Percentiles rank a stretch among this genome's conserved stretches.
Conservation (phyloP, 2,113 vertebrate species). For the Pungitius pungitius region DNA sequence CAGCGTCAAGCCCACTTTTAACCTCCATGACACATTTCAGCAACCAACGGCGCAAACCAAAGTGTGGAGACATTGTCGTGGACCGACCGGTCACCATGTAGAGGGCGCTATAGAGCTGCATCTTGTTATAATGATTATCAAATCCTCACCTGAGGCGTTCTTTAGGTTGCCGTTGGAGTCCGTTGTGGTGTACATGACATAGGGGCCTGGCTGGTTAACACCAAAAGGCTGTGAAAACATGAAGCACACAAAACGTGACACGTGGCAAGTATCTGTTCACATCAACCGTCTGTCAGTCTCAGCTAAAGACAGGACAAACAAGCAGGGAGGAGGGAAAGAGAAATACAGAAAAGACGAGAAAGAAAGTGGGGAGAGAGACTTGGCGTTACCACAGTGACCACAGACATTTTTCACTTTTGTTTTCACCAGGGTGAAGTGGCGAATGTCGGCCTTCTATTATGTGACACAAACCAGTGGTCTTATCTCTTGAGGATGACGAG, state of each 20-base stretch:
- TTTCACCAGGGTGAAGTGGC: conserved; percentile 15
- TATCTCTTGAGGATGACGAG: conserved; percentile 44
- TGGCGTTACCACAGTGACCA: conserved; percentile 18
- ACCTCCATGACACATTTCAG: background rate
- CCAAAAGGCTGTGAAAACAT: conserved; percentile 87
- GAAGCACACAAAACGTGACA: conserved; percentile 1
- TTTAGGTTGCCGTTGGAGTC: conserved; percentile 95
- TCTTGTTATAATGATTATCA: background rate
- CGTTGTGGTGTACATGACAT: conserved; percentile 95
- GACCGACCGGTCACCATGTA: background rate
- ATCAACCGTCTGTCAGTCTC: conserved; percentile 33
- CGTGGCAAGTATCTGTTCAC: conserved; percentile 5
- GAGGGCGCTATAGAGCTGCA: background rate
- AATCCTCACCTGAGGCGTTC: conserved; percentile 91
- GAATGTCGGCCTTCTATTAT: conserved; percentile 36
- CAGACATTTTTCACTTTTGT: conserved; percentile 28
- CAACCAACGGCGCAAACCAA: background rate
- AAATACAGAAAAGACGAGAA: conserved; percentile 9
- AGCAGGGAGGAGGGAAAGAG: background rate
- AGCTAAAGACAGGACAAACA: conserved; percentile 8
- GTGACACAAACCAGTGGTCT: conserved; percentile 33
- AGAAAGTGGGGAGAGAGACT: conserved; percentile 2
- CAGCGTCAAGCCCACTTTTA: background rate
- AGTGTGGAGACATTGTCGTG: background rate
- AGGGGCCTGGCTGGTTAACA: conserved; percentile 97